A percentile compares a stretch with the other conserved stretches of the same genome.
Evolutionary conservation across 2,113 vertebrate species (phyloP).

Genomic region (Stomatorhinus ivindoensis): DNA sequence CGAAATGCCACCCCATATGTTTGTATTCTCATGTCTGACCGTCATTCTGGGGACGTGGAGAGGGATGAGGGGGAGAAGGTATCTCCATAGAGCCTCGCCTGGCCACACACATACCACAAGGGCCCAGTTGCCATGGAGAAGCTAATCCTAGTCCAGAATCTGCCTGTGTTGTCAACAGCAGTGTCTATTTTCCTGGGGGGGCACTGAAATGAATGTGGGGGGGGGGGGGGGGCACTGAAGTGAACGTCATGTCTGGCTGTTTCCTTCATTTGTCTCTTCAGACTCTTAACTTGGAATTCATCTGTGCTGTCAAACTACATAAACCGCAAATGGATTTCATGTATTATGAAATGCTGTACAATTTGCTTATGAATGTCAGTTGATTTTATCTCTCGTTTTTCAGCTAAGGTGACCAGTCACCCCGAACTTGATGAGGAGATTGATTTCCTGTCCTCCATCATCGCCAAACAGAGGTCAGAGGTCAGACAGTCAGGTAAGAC

Average conservation of each 20-base stretch:
- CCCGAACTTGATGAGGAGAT: constrained; percentile 77
- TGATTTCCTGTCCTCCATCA: constrained; percentile 70
- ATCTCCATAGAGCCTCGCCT: background rate
- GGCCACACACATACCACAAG: background rate
- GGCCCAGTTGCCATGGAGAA: background rate
- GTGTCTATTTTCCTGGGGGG: background rate
- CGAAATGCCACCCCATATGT: background rate
- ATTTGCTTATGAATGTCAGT: background rate
- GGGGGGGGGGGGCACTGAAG: background rate
- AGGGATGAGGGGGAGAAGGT: background rate
- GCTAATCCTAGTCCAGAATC: background rate
- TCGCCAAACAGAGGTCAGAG: constrained; percentile 54
- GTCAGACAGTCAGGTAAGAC: constrained; percentile 47
- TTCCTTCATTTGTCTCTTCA: background rate
- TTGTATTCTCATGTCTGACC: background rate
- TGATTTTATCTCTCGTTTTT: constrained; percentile 6
- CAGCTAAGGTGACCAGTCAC: constrained; percentile 38
- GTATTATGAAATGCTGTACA: background rate
- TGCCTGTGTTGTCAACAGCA: background rate
- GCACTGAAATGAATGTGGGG: background rate
- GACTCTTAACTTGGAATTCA: background rate
- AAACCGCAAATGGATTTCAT: background rate
- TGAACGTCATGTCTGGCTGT: background rate
- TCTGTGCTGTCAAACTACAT: background rate
- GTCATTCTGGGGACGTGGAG: background rate